phyloP scores from a whole-genome alignment of 1,140 invertebrate genomes.

The Eriosoma lanigerum region DNA sequence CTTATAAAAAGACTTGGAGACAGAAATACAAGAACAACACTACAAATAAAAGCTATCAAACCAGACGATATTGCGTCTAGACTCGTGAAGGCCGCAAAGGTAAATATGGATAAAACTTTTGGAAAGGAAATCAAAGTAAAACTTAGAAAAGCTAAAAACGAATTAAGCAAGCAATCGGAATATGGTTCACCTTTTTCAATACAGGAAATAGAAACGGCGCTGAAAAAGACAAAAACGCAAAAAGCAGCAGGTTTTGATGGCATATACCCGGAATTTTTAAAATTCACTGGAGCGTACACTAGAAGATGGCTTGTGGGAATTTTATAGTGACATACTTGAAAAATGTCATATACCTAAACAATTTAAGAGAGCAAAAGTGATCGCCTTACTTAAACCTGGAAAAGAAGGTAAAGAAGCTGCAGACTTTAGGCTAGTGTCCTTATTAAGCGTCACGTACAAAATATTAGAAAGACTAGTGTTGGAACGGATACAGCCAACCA shows the following conservation, averaged over 20 bases:
- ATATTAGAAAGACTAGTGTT: no score
- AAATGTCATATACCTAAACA: no score
- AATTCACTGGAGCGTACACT: conserved; percentile 43
- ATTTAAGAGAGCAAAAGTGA: no score
- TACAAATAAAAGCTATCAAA: background rate
- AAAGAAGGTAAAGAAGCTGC: no score
- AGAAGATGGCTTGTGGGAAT: no score
- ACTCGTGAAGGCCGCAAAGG: background rate
- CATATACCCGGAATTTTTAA: conserved; percentile 50
- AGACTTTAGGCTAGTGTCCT: no score
- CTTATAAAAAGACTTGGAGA: background rate
- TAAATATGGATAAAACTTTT: conserved; percentile 10
- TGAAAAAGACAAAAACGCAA: conserved; percentile 35
- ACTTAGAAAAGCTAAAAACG: background rate
- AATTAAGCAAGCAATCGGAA: no score
- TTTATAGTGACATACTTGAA: no score
- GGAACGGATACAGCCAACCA: no score
- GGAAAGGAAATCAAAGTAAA: background rate
- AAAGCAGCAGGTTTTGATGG: conserved; percentile 52
- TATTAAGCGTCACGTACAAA: no score
- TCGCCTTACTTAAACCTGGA: no score
- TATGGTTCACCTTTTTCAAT: conserved; percentile 3
- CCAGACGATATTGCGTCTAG: conserved; percentile 1
- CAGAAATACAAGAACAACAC: background rate
- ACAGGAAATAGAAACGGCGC: conserved; percentile 30